Evolutionary conservation across 2,888 invertebrate species (phyloP), one percentile per base, ranked within the genome.

Genomic region (Marasmarcha lunaedactyla): DNA sequence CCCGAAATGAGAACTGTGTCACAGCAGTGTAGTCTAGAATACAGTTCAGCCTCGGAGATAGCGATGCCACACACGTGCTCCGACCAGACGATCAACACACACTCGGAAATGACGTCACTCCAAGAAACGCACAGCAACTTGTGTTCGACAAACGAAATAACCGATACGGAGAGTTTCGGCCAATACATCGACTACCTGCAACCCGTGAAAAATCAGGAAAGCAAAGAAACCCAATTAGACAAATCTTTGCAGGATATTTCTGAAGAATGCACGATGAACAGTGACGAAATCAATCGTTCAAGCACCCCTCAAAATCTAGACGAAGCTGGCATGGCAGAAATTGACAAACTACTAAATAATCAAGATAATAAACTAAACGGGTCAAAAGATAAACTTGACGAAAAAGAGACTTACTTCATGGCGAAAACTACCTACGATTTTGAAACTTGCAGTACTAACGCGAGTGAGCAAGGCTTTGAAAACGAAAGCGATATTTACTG

Each of bases 21-120:
- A 0, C 90, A 90, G 50, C 90, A 90, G 48, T 90, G 90, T 51
- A 90, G 89, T 42, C 67, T 90, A 36, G 90, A 90, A 54, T 90
- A 89, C 52, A 89, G 88, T 46, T 89, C 90, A 0, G 86, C 87
- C 0, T 84, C 85, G 1, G 83, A 84, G 60, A 78, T 77, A 47
- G 85, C 84, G 0, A 71, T 85, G 62, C 85, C 85, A 0, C 74
- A 84, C 46, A 79, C 84, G 0, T 83, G 77, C 45, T 85, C 85
- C 0, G 85, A 85, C 33, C 83, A 81, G 57, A 84, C 83, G 0
- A 45, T 84, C 11, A 79, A 84, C 51, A 83, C 84, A 0, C 84
- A 77, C 46, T 84, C 84, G 1, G 84, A 84, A 53, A 47, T 83
- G 49, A 84, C 79, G 0, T 84, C 83, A 0, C 61, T 74, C 11